Evolutionary conservation across 1,140 invertebrate genomes (phyloP), one percentile per base, ranked within the genome.

Genomic region (Palaemon carinicauda): DNA sequence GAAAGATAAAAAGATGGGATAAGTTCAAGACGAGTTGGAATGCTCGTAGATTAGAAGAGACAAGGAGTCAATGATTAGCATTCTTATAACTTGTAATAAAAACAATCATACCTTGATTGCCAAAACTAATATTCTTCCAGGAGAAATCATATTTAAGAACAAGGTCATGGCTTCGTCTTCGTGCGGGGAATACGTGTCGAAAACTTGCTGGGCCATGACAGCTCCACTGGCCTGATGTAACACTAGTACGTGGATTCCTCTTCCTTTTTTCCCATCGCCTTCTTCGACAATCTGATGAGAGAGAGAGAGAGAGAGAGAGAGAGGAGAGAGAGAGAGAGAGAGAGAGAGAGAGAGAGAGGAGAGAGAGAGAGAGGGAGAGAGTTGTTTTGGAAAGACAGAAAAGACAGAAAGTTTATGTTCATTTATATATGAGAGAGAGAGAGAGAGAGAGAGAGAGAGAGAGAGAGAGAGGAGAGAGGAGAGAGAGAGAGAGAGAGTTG

Each of bases 111-210:
- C 93, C 91, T 94, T 94, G 73, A 94, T 94, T 31, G 94, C 92
- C 90, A 94, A 93, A 81, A 94, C 92, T 29, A 95, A 90, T 56
- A 94, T 93, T 77, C 94, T 89, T 5, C 93, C 94, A 89, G 93
- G 91, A 1, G 93, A 93, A 14, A 95, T 92, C 93, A 94, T 94
- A 89, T 93, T 93, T n/a, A 95, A 91, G 90, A 94, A 94, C 14
- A 94, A 90, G 10, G 93, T 91, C 92, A 94, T 93, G 21, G 93
- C 93, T 90, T 94, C 94, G 90, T 94, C 94, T 91, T 95, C 94
- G 89, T 94, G 93, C 9, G 93, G 92, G 0, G 93, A 93, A 90
- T 95, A 95, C 0, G 94, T 94, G 90, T 95, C 94, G 92, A 95
- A 95, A 51, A 93, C 91, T 60, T 93, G 51, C 88, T 93, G 92